Conservation (phyloP, 1,140 invertebrate genomes). For the Euura lappo region DNA sequence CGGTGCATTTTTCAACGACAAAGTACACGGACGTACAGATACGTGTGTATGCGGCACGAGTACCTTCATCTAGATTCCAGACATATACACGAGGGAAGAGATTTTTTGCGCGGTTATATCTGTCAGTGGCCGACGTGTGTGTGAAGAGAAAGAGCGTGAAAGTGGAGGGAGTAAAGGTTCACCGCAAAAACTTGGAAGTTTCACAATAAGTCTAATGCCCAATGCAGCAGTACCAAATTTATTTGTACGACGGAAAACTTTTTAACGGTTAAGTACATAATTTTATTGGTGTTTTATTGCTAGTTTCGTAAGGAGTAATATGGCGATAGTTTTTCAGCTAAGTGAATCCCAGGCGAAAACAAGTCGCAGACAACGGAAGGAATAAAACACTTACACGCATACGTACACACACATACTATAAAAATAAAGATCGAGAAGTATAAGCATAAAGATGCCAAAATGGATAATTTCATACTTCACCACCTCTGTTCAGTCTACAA, state of each 20-base stretch:
- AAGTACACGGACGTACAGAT: too few species aligned
- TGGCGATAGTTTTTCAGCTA: not conserved
- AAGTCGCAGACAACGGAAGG: not conserved
- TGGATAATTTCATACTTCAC: conserved; percentile 5
- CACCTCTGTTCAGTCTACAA: not conserved
- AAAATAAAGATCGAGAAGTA: not conserved
- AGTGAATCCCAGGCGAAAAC: conserved; percentile 2
- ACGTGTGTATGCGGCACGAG: too few species aligned
- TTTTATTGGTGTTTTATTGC: conserved; percentile 6
- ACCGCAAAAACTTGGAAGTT: too few species aligned
- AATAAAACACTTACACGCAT: too few species aligned
- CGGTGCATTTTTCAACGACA: not conserved
- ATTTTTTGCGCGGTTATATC: too few species aligned
- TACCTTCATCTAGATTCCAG: too few species aligned
- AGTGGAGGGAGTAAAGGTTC: too few species aligned
- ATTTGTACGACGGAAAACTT: not conserved
- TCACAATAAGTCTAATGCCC: too few species aligned
- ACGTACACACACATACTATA: not conserved
- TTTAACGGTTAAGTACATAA: not conserved
- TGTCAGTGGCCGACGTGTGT: too few species aligned
- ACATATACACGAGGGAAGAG: too few species aligned
- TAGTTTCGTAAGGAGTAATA: not conserved
- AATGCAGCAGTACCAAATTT: too few species aligned
- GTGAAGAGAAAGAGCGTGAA: too few species aligned
- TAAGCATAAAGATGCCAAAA: not conserved